Base-by-base conservation (phyloP, 2,888 invertebrate genomes). In the Cephus rjabovi region DNA sequence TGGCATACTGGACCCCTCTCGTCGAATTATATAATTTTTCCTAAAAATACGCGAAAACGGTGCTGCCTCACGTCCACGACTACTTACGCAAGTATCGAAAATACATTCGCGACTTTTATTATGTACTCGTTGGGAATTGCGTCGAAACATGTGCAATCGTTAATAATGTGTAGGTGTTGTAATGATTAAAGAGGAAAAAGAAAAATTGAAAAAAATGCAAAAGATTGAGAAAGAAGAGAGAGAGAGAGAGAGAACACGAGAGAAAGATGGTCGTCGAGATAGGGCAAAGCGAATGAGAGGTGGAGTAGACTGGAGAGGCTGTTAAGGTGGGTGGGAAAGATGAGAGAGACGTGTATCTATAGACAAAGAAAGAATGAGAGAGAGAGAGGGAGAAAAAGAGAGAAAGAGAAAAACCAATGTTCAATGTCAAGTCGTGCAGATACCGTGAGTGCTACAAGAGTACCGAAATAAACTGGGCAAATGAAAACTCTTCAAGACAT, bases 381-480 rank as follows among this genome's bases (percentile, higher is more conserved):
- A 56, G 75, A 69, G 73, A 34, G 74, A 74, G 74, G 75, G n/a
- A 34, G 78, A 75, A 75, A 75, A 75, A 34, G 76, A 77, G 78
- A 77, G 76, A 77, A 76, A 77, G 73, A 71, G 75, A 56, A 9
- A 56, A 56, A 23, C 77, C 75, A 79, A 83, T 80, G 80, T 81
- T 83, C 79, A 80, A 81, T 83, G 82, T 79, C 80, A 81, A 79
- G 79, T 82, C 75, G 75, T 76, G 77, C 74, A 74, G 80, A 56
- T 75, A 74, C 69, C 37, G 77, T 23, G 74, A 37, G 75, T 30
- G 69, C 74, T 56, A 56, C 56, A 9, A 9, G 56, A 56, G 56
- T 56, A 56, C 56, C 56, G 56, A 56, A 56, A 56, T 56, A 56
- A 56, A 56, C 23, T 23, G 56, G 23, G 56, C 56, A 56, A 56